A percentile compares a stretch with the other conserved stretches of the same genome.
These are phyloP conservation scores for Tetrao urogallus DNA, from an alignment of 2,113 vertebrate species.

Conservation along the genomic window DNA sequence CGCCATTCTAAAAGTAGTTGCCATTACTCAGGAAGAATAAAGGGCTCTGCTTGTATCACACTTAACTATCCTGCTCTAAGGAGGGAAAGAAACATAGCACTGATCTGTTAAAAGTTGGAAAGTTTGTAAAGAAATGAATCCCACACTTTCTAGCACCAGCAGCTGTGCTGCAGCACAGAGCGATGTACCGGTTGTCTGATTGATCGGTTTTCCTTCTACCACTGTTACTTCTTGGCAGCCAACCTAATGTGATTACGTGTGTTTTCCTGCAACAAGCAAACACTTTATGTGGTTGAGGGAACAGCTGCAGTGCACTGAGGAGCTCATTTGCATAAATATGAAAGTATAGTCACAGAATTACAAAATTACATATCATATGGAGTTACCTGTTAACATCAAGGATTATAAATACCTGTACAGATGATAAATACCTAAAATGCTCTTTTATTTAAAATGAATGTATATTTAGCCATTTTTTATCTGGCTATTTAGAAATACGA, in stretches of 20 bases:
- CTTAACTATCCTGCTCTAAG: background rate
- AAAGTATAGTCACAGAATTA: constrained; percentile 15
- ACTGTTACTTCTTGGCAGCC: constrained; percentile 68
- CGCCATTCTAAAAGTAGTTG: background rate
- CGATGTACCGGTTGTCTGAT: constrained; percentile 45
- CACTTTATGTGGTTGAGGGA: constrained; percentile 53
- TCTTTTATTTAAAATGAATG: background rate
- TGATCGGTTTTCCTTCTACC: constrained; percentile 65
- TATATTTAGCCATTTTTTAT: background rate
- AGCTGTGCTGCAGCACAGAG: constrained; percentile 32
- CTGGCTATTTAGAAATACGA: background rate
- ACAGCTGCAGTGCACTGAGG: constrained; percentile 55
- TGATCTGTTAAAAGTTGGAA: constrained; percentile 30
- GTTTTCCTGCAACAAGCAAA: constrained; percentile 69
- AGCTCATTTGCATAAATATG: constrained; percentile 30
- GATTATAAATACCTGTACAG: constrained; percentile 19
- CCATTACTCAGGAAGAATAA: background rate
- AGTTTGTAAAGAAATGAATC: constrained; percentile 29
- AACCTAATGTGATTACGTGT: constrained; percentile 60
- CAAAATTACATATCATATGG: background rate
- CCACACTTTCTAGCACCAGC: constrained; percentile 16
- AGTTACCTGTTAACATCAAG: background rate
- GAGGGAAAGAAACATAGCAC: background rate
- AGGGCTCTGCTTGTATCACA: background rate
- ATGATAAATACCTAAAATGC: constrained; percentile 1